phyloP scores from a whole-genome alignment of 2,888 invertebrate genomes.

The Tethea ocularis region DNA sequence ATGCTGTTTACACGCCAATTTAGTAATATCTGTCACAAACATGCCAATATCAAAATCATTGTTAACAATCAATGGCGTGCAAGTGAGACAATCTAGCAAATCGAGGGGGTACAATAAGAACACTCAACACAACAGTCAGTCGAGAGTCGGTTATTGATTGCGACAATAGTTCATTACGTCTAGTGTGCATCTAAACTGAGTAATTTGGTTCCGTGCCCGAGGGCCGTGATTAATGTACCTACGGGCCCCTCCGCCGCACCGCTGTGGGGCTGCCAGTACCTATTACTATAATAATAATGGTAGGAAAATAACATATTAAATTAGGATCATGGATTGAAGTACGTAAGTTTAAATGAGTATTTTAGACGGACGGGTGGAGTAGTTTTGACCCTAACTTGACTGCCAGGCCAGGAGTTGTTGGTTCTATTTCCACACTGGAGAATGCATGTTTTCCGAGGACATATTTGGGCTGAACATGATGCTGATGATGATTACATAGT shows the following conservation, averaged over 20 bases:
- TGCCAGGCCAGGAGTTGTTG: too few relatives aligned
- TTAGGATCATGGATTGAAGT: too few relatives aligned
- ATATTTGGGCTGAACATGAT: too few relatives aligned
- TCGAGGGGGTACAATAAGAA: constrained; percentile 14
- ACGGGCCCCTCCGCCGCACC: constrained; percentile 14
- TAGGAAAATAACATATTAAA: not conserved
- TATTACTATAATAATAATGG: constrained; percentile 1
- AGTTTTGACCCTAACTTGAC: too few relatives aligned
- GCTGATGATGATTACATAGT: too few relatives aligned
- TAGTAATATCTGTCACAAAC: not conserved
- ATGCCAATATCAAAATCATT: not conserved
- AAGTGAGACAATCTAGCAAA: not conserved
- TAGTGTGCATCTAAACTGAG: constrained; percentile 48
- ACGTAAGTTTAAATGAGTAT: too few relatives aligned
- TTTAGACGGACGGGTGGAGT: too few relatives aligned
- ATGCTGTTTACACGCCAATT: too few relatives aligned
- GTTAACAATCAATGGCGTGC: not conserved
- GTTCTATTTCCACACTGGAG: too few relatives aligned
- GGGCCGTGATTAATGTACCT: constrained; percentile 54
- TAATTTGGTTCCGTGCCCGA: constrained; percentile 41
- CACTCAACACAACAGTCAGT: constrained; percentile 20
- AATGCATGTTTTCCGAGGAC: too few relatives aligned
- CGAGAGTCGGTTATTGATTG: constrained; percentile 39
- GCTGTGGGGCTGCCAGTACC: constrained; percentile 23
- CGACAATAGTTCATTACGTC: constrained; percentile 54